Evolutionary conservation across 2,888 invertebrate species (phyloP).

Genomic region (Agapetus fuscipes): DNA sequence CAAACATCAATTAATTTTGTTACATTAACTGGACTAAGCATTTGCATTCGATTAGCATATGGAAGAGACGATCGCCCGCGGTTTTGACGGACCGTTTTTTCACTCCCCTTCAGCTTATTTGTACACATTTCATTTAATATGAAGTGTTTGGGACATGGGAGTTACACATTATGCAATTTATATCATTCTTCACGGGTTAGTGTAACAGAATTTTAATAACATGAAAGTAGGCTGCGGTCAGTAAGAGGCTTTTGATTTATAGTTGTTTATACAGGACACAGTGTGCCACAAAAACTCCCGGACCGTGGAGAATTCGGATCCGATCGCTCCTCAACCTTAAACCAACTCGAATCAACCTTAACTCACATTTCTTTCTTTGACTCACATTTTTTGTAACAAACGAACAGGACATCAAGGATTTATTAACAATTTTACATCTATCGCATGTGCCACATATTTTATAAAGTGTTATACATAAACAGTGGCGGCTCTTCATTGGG

Average conservation of each 20-base stretch:
- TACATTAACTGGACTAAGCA: conserved; percentile 42
- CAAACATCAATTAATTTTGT: conserved; percentile 41
- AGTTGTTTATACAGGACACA: conserved; percentile 14
- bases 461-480: no score
- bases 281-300: neutral
- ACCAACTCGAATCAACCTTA: no score
- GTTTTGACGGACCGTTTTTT: conserved; percentile 9
- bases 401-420: no score
- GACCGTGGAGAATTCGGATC: conserved; percentile 11
- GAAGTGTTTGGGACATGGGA: conserved; percentile 2
- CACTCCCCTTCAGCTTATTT: conserved; percentile 2
- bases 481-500: no score
- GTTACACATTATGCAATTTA: conserved; percentile 16
- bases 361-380: no score
- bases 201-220: conserved; percentile 16
- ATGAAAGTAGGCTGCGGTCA: conserved; percentile 1
- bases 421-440: no score
- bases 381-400: no score
- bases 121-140: conserved; percentile 6
- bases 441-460: no score
- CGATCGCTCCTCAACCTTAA: no score
- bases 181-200: conserved; percentile 17
- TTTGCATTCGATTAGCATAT: conserved; percentile 48
- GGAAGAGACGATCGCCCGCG: conserved; percentile 22
- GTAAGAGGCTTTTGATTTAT: conserved; percentile 17